Base-by-base conservation (phyloP, 2,888 invertebrate genomes). In the Lathronympha strigana region DNA sequence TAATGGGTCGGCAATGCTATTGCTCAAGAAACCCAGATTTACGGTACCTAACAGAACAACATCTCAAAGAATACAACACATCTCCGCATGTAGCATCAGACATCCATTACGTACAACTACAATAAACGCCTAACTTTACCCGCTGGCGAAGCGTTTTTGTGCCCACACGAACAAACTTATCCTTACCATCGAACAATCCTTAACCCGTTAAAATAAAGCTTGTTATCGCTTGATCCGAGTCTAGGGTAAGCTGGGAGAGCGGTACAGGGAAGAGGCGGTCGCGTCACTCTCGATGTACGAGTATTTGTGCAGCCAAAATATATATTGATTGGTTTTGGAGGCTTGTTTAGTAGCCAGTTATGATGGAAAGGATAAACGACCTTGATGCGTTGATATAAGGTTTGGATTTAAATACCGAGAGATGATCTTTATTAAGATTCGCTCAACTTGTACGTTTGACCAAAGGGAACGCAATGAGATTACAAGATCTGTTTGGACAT, bases 261-360 rank as follows among this genome's bases (percentile, higher is more conserved):
- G 5, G 43, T 45, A 57, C 57, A 57, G 57, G 43, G 43, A 57
- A 57, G 57, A 19, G 57, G 57, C 57, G 57, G 43, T 19, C 57
- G 54, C 38, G 57, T 45, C 57, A 57, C 43, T 53, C 23, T 45
- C 57, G 43, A 45, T 55, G 28, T 40, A 55, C 43, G n/a, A n/a
- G 55, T 55, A 43, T 57, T 45, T 43, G 57, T 57, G 21, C 57
- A 57, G 57, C 57, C 43, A 57, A 57, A 57, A 57, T 19, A 57
- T 45, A 57, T 57, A 57, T 57, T 57, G 57, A 57, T 57, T 57
- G 57, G 57, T 57, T 57, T 45, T 43, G 57, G 43, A 43, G 43
- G 45, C 57, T 57, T 40, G 54, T 54, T 55, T 55, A 13, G 31
- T 45, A 57, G 45, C 17, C 54, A 15, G 23, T n/a, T 33, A 21